These are phyloP conservation scores for Syngnathus typhle DNA, from an alignment of 2,113 vertebrate species.

Conservation along the genomic window DNA sequence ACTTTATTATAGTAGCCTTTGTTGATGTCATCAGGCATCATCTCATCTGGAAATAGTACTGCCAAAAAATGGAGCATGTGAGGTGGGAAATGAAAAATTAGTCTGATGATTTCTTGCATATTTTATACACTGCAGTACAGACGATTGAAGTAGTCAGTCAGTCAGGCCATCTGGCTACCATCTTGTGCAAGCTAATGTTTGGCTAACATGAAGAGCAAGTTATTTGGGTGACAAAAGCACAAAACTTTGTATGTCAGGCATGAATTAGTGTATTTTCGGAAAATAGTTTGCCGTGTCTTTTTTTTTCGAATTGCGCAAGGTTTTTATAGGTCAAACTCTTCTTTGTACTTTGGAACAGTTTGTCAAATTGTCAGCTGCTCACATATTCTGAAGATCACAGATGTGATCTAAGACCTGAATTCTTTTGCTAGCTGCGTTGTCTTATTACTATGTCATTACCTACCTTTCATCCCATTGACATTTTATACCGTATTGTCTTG, in stretches of 20 bases:
- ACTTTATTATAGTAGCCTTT: background rate
- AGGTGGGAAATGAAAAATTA: slow-evolving; percentile 7
- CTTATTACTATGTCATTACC: background rate
- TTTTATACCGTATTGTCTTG: slow-evolving; percentile 12
- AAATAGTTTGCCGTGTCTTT: background rate
- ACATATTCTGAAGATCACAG: slow-evolving; percentile 6
- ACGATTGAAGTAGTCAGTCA: background rate
- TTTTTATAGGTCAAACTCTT: background rate
- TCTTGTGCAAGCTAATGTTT: no score
- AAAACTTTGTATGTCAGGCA: no score
- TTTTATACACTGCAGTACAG: background rate
- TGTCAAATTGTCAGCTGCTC: slow-evolving; percentile 20
- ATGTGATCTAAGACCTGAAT: slow-evolving; percentile 9
- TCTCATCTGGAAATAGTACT: background rate
- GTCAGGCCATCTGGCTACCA: no score
- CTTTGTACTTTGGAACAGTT: slow-evolving; percentile 1
- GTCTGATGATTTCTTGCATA: background rate
- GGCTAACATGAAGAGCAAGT: no score
- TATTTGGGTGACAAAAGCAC: no score
- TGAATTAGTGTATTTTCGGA: background rate
- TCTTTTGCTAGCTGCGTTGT: background rate
- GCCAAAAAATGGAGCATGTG: background rate
- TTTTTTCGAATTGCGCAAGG: no score
- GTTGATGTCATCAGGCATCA: background rate
- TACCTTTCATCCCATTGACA: slow-evolving; percentile 2